phyloP scores from a whole-genome alignment of 2,888 invertebrate species.

The Cryptosula pallasiana region DNA sequence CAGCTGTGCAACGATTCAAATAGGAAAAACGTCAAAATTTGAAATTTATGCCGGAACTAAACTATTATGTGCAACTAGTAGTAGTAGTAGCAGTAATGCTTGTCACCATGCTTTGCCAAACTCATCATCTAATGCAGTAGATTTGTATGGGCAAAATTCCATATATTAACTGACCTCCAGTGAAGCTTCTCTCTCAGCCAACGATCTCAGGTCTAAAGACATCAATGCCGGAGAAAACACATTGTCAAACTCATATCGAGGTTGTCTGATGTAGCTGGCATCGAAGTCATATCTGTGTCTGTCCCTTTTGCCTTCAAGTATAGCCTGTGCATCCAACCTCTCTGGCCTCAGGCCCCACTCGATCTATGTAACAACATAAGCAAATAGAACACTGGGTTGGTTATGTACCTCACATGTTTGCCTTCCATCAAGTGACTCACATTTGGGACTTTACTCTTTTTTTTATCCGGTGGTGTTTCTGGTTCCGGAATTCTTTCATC shows the following conservation, averaged over 20 bases:
- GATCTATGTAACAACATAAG: too few species aligned
- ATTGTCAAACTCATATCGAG: slow-evolving; percentile 8
- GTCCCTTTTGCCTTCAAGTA: slow-evolving; percentile 10
- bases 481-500: slow-evolving; percentile 21
- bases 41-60: too few species aligned
- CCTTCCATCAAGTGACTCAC: too few species aligned
- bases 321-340: neutral
- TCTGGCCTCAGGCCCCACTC: neutral
- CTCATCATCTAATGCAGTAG: too few species aligned
- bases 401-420: too few species aligned
- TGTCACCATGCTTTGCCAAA: too few species aligned
- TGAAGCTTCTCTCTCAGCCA: slow-evolving; percentile 8
- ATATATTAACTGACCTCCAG: slow-evolving; percentile 1
- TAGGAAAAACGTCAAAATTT: too few species aligned
- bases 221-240: slow-evolving; percentile 11
- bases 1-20: neutral
- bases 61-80: too few species aligned
- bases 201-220: slow-evolving; percentile 5
- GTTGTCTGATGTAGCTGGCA: neutral
- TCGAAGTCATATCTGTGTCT: slow-evolving; percentile 16
- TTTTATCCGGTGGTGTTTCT: neutral
- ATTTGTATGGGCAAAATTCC: too few species aligned
- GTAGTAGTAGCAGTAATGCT: too few species aligned
- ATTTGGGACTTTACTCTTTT: neutral
- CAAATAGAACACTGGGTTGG: neutral